Conservation (phyloP, 1,140 invertebrate species). For the Alviniconcha marisindica region DNA sequence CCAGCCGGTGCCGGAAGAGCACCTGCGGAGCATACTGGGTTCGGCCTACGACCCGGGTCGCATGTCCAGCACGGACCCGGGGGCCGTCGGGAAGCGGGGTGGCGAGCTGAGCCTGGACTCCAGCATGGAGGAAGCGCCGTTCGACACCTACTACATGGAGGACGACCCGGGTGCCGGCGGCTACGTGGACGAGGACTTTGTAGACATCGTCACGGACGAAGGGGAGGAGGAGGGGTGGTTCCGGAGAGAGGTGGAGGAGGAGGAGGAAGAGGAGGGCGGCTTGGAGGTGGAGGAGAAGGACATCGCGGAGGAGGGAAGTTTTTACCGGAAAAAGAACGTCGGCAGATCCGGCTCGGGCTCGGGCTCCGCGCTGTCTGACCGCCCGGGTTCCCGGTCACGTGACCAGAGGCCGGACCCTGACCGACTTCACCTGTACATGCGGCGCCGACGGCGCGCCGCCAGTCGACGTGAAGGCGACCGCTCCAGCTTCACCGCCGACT, state of each 20-base stretch:
- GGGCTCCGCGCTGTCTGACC: background rate
- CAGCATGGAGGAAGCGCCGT: slow-evolving; percentile 44
- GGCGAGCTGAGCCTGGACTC: background rate
- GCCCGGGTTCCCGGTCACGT: slow-evolving; percentile 13
- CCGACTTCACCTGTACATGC: slow-evolving; percentile 42
- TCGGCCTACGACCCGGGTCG: slow-evolving; percentile 45
- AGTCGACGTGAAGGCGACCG: slow-evolving; percentile 6
- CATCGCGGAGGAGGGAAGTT: slow-evolving; percentile 33
- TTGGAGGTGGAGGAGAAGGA: slow-evolving; percentile 44
- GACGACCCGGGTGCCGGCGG: slow-evolving; percentile 22
- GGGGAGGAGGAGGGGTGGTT: slow-evolving; percentile 17
- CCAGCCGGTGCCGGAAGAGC: slow-evolving; percentile 45
- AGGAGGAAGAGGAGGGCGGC: slow-evolving; percentile 33
- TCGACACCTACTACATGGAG: slow-evolving; percentile 30
- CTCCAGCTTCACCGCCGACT: background rate
- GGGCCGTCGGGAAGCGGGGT: slow-evolving; percentile 22
- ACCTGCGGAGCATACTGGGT: slow-evolving; percentile 54
- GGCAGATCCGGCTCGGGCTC: too few relatives aligned
- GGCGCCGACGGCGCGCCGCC: slow-evolving; percentile 43
- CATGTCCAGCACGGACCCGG: slow-evolving; percentile 53
- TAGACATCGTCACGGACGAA: slow-evolving; percentile 42
- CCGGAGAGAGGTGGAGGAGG: background rate
- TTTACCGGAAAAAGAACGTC: slow-evolving; percentile 34
- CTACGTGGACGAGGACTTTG: slow-evolving; percentile 33
- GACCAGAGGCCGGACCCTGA: slow-evolving; percentile 1